Evolutionary conservation across 2,888 invertebrate genomes (phyloP).

Genomic region (Polyommatus icarus): DNA sequence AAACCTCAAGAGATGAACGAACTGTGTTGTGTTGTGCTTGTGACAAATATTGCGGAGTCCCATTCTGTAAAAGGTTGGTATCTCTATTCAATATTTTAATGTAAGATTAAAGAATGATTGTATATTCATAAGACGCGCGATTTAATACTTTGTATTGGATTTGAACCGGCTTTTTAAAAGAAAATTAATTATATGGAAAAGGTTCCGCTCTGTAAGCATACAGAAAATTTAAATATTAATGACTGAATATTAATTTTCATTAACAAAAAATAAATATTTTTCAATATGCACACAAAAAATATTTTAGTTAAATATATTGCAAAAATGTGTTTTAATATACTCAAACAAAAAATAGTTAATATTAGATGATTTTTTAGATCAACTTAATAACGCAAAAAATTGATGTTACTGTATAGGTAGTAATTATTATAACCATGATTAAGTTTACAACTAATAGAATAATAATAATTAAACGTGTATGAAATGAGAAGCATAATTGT

Average conservation of each 20-base stretch:
- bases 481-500: background rate
- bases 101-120: background rate
- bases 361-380: too few relatives aligned
- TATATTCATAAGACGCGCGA: background rate
- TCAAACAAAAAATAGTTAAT: too few relatives aligned
- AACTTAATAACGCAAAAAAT: background rate
- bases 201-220: background rate
- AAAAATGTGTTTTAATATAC: too few relatives aligned
- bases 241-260: background rate
- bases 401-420: too few relatives aligned
- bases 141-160: background rate
- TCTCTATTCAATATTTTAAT: conserved; percentile 1
- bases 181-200: background rate
- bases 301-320: too few relatives aligned
- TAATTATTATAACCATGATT: too few relatives aligned
- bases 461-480: background rate
- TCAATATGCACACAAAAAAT: too few relatives aligned
- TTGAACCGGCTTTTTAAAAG: background rate
- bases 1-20: conserved; percentile 63
- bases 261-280: too few relatives aligned
- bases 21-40: conserved; percentile 57
- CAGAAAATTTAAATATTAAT: background rate
- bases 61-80: conserved; percentile 61
- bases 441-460: background rate
- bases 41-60: conserved; percentile 52